phyloP scores from a whole-genome alignment of 2,888 invertebrate genomes.

The Thereva unica region DNA sequence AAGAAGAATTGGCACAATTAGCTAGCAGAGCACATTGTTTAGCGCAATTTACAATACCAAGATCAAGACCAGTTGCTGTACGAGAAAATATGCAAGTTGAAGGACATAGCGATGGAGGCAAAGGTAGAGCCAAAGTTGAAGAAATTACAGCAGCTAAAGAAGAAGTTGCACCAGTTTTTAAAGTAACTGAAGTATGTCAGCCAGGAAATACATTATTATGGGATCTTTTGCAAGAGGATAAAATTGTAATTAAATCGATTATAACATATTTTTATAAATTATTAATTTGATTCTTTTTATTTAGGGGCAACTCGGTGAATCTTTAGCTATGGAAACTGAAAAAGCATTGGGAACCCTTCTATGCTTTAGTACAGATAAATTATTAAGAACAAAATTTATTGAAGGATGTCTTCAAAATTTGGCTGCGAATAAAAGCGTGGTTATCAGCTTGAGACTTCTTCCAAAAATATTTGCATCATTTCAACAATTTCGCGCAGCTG shows the following conservation, averaged over 20 bases:
- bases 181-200: conserved; percentile 74
- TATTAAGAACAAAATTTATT: conserved; percentile 91
- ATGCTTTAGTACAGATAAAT: conserved; percentile 87
- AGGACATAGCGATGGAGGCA: conserved; percentile 1
- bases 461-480: conserved; percentile 91
- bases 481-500: conserved; percentile 84
- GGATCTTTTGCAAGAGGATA: conserved; percentile 91
- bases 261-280: conserved; percentile 1
- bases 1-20: conserved; percentile 79
- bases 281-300: conserved; percentile 43
- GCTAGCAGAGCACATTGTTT: conserved; percentile 66
- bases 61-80: conserved; percentile 31
- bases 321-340: conserved; percentile 89
- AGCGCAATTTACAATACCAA: conserved; percentile 44
- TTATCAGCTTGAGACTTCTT: conserved; percentile 83
- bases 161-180: conserved; percentile 45
- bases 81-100: conserved; percentile 35
- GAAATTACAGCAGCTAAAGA: conserved; percentile 47
- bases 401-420: conserved; percentile 92
- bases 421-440: conserved; percentile 85
- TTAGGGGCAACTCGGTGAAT: conserved; percentile 84
- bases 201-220: conserved; percentile 91
- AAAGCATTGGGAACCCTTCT: conserved; percentile 87
- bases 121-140: conserved; percentile 48
- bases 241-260: conserved; percentile 68